Evolutionary conservation across 2,797 vertebrate species (phyloP).

Genomic region (Limosa lapponica): DNA sequence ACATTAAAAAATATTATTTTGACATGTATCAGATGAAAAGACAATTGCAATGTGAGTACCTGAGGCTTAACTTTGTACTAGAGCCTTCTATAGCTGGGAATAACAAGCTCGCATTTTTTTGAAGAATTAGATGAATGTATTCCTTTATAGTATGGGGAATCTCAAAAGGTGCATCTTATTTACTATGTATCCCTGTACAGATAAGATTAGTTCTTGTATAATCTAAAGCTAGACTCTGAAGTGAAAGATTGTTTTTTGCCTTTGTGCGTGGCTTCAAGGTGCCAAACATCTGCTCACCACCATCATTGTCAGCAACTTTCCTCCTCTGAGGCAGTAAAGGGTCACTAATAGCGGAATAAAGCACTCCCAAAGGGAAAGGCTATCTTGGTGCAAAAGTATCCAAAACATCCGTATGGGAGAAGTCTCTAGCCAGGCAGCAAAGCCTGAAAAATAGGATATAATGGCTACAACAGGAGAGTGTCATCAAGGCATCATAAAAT

Average conservation of each 20-base stretch:
- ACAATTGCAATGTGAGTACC: neutral
- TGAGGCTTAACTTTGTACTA: constrained; percentile 45
- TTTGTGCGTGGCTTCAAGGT: neutral
- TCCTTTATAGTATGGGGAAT: neutral
- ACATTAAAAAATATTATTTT: neutral
- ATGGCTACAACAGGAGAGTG: neutral
- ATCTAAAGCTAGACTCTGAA: neutral
- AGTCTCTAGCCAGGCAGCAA: neutral
- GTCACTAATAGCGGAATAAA: neutral
- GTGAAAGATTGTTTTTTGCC: neutral
- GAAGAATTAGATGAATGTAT: neutral
- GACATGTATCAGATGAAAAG: constrained; percentile 4
- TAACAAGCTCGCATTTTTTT: neutral
- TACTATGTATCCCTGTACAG: neutral
- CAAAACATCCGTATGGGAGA: neutral
- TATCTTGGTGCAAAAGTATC: neutral
- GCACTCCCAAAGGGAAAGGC: neutral
- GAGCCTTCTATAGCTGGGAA: neutral
- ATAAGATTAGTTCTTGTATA: neutral
- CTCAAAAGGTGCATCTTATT: constrained; percentile 18
- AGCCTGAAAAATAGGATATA: neutral
- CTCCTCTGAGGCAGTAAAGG: neutral
- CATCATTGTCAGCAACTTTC: neutral
- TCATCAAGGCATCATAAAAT: neutral
- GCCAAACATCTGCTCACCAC: neutral